These are phyloP conservation scores for Iphiclides podalirius DNA, from an alignment of 2,888 invertebrate species.

Conservation along the genomic window DNA sequence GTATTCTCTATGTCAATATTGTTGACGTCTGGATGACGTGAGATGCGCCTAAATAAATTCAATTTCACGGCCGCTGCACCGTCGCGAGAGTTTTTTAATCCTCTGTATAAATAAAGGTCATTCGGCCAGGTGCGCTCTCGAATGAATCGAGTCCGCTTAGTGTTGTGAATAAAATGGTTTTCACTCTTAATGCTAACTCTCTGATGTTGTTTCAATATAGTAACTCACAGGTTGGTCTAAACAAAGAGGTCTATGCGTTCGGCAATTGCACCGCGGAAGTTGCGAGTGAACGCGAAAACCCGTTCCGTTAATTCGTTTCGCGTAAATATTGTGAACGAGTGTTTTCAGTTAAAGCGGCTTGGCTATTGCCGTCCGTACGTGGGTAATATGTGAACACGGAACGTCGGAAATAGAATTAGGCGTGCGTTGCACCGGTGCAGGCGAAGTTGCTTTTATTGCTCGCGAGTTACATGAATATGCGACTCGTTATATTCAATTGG, in stretches of 20 bases:
- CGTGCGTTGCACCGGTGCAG: constrained; percentile 33
- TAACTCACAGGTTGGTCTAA: too few species aligned
- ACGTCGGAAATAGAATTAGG: constrained; percentile 42
- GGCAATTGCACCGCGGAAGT: constrained; percentile 1
- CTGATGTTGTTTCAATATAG: too few species aligned
- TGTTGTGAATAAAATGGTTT: constrained; percentile 50
- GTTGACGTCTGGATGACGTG: constrained; percentile 65
- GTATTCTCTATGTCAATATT: constrained; percentile 74
- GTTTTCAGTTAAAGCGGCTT: constrained; percentile 37
- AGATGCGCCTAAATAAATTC: constrained; percentile 75
- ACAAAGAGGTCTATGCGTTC: too few species aligned
- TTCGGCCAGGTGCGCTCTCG: constrained; percentile 51
- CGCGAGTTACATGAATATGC: constrained; percentile 63
- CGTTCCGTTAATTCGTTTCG: constrained; percentile 19
- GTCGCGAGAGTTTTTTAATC: constrained; percentile 43
- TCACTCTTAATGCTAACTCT: too few species aligned
- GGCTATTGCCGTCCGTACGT: constrained; percentile 26
- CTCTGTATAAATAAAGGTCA: constrained; percentile 52
- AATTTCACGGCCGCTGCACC: constrained; percentile 63
- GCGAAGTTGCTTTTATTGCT: constrained; percentile 38
- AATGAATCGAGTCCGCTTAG: constrained; percentile 42
- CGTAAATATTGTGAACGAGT: constrained; percentile 31
- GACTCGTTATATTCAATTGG: constrained; percentile 69
- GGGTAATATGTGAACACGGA: too few species aligned
- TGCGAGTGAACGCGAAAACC: constrained; percentile 11